A percentile compares a stretch with the other conserved stretches of the same genome.
Evolutionary conservation across 2,113 vertebrate species (phyloP).

Genomic region (Poeciliopsis turrubarensis): DNA sequence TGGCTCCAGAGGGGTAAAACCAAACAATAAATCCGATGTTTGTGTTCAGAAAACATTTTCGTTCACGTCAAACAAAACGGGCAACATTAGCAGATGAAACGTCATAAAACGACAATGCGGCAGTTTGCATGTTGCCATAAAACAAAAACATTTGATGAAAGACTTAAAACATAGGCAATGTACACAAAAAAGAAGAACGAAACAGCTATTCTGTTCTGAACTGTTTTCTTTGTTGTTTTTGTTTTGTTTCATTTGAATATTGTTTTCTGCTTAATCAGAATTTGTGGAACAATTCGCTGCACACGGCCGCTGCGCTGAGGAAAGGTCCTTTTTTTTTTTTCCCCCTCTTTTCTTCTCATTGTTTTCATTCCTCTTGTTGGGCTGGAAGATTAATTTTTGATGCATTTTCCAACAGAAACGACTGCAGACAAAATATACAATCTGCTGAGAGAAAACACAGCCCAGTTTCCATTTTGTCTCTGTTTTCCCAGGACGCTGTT

Average conservation of each 20-base stretch:
- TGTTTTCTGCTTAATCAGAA: background rate
- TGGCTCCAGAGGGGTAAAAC: background rate
- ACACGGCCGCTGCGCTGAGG: background rate
- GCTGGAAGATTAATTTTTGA: background rate
- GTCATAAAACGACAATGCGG: background rate
- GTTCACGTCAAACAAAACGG: background rate
- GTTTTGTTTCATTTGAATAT: background rate
- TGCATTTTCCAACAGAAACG: background rate
- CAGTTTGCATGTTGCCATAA: background rate
- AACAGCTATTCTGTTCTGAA: background rate
- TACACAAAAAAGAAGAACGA: background rate
- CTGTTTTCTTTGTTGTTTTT: background rate
- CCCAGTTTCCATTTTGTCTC: background rate
- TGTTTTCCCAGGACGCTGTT: background rate
- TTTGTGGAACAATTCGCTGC: background rate
- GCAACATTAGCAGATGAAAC: background rate
- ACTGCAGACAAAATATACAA: constrained; percentile 1
- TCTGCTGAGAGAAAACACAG: background rate
- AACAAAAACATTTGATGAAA: background rate
- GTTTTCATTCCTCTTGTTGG: background rate
- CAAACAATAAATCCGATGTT: background rate
- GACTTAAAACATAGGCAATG: background rate
- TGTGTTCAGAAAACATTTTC: background rate
- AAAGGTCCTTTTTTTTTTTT: background rate
- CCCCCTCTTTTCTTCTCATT: too few species aligned